A percentile compares a stretch with the other conserved stretches of the same genome.
phyloP scores from a whole-genome alignment of 2,113 vertebrate species.

The Dunckerocampus dactyliophorus region DNA sequence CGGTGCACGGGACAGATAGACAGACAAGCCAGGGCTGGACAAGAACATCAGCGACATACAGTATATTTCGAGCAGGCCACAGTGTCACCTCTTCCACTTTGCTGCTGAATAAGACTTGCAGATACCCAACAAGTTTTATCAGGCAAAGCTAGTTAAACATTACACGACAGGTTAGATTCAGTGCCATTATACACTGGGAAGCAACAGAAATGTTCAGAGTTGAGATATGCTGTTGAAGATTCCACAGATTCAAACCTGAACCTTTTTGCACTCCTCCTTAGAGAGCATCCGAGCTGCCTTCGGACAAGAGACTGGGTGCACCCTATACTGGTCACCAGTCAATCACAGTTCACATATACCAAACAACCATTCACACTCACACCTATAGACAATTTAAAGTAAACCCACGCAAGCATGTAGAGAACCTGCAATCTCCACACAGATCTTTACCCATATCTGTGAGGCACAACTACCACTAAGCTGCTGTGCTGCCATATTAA shows the following conservation, averaged over 20 bases:
- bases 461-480: too few relatives aligned
- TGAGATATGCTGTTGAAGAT: background rate
- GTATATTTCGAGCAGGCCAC: slow-evolving; percentile 39
- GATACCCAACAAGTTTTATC: slow-evolving; percentile 41
- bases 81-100: slow-evolving; percentile 24
- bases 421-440: too few relatives aligned
- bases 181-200: slow-evolving; percentile 9
- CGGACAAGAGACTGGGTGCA: too few relatives aligned
- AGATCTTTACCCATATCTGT: too few relatives aligned
- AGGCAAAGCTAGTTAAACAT: slow-evolving; percentile 55
- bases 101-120: slow-evolving; percentile 38
- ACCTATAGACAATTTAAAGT: too few relatives aligned
- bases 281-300: too few relatives aligned
- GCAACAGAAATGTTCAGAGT: slow-evolving; percentile 3
- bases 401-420: too few relatives aligned
- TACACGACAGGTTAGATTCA: slow-evolving; percentile 38
- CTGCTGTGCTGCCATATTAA: background rate
- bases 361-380: too few relatives aligned
- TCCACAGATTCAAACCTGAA: too few relatives aligned
- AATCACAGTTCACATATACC: too few relatives aligned
- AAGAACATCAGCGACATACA: background rate
- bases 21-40: slow-evolving; percentile 48
- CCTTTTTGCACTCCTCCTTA: too few relatives aligned
- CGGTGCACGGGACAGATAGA: slow-evolving; percentile 46
- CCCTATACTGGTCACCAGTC: too few relatives aligned